Base-by-base conservation (phyloP, 2,797 vertebrate genomes). In the Helarctos malayanus region DNA sequence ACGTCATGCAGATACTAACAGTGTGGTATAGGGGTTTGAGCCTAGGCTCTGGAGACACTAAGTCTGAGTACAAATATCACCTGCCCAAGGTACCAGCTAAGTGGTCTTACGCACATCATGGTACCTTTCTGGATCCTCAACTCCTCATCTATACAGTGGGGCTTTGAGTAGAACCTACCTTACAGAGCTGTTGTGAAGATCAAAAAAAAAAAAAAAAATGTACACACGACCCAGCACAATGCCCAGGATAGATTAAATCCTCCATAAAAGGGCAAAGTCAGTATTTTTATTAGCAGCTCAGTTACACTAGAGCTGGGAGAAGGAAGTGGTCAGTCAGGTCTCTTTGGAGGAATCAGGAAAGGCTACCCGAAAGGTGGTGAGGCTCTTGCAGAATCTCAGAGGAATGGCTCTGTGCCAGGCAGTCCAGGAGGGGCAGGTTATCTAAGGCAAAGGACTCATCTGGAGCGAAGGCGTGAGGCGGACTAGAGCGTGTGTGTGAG, bases 381-480 rank as follows among this genome's bases (percentile, higher is more conserved):
- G 56, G 5, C 25, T 47, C n/a, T 63, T 57, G 29, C 29, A 65
- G n/a, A 90, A 83, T 80, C 88, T 78, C 81, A n/a, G 71, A 73
- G 54, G 49, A n/a, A 54, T 6, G 41, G 52, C 38, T 52, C 12
- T 56, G 71, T 45, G 76, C 21, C 79, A 92, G 73, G 47, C 29
- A 18, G 12, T 38, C 49, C 19, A 38, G 54, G 25, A 79, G 12
- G 16, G 7, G 32, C 35, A 23, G 85, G 68, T 69, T 57, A 76
- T 80, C 32, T 91, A 47, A 97, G 90, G 82, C 79, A 73, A 89
- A 86, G 45, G 38, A 63, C 27, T 54, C 41, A 41, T 35, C 85
- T 32, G 69, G 59, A 80, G 47, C 18, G 15, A 83, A 94, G 61
- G 45, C 59, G 2, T 7, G 41, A 87, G 71, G 61, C 52, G 32